A percentile compares a stretch with the other conserved stretches of the same genome.
Evolutionary conservation across 2,113 vertebrate genomes (phyloP).

Genomic region (Sylvia atricapilla): DNA sequence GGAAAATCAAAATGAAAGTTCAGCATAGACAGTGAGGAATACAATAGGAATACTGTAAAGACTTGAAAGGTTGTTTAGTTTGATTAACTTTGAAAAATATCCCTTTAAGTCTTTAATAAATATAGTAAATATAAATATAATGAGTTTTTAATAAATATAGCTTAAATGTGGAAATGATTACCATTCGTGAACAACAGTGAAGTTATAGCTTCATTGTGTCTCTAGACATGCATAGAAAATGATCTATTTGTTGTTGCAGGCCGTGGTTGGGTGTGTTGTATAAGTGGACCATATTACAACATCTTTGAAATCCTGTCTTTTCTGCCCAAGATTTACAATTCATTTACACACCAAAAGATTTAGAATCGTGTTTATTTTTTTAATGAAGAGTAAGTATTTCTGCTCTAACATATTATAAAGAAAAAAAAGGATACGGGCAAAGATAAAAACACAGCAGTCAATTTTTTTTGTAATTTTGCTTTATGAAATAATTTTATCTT

Average conservation of each 20-base stretch:
- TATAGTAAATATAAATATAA: too few species aligned
- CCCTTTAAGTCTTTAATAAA: not conserved
- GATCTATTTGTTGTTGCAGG: not conserved
- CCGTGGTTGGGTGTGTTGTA: not conserved
- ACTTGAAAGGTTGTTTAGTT: not conserved
- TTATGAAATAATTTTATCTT: not conserved
- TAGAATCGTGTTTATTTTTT: not conserved
- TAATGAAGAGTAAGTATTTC: not conserved
- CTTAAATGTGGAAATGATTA: not conserved
- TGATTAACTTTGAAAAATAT: not conserved
- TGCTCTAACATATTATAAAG: not conserved
- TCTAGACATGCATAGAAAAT: not conserved
- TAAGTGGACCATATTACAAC: not conserved
- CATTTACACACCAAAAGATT: not conserved
- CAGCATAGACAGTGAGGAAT: not conserved
- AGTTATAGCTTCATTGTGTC: not conserved
- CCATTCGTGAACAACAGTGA: not conserved
- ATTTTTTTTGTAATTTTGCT: not conserved
- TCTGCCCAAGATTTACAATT: not conserved
- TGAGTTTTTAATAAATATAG: not conserved
- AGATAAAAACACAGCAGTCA: not conserved
- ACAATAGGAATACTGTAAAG: not conserved
- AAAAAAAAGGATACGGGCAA: not conserved
- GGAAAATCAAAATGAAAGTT: not conserved
- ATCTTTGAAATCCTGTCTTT: not conserved